These are phyloP conservation scores for Corynorhinus townsendii DNA, from an alignment of 2,113 vertebrate species.

Conservation along the genomic window DNA sequence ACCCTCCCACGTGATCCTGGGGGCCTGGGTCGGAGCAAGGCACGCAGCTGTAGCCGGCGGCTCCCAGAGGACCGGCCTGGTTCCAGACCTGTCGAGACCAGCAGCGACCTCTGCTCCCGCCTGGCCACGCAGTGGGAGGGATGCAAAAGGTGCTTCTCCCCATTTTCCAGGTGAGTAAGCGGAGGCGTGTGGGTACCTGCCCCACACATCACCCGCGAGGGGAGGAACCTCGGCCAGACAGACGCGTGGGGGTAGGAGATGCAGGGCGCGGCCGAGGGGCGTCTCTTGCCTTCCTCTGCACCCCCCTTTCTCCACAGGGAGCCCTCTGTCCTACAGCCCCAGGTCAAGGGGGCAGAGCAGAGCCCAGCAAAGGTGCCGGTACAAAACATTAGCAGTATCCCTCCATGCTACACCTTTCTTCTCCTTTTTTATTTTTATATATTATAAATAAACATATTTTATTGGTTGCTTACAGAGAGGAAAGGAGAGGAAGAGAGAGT, in stretches of 20 bases:
- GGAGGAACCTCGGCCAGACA: not conserved
- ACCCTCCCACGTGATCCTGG: no score
- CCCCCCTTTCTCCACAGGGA: not conserved
- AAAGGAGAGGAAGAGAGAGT: no score
- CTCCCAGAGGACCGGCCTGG: not conserved
- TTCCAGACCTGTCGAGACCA: constrained; percentile 33
- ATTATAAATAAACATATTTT: no score
- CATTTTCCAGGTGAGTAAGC: constrained; percentile 66
- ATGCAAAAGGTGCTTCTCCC: not conserved
- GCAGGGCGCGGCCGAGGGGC: not conserved
- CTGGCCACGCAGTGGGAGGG: not conserved
- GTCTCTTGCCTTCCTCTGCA: not conserved
- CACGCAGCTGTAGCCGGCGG: not conserved
- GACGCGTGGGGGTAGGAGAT: not conserved
- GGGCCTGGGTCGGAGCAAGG: not conserved
- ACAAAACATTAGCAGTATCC: no score
- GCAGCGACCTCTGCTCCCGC: not conserved
- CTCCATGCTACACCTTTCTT: no score
- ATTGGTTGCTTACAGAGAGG: no score
- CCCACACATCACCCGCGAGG: not conserved
- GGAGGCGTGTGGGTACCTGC: constrained; percentile 43
- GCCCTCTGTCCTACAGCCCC: not conserved
- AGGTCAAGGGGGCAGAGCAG: not conserved
- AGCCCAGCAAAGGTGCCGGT: not conserved
- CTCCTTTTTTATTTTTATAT: no score